Evolutionary conservation across 53 echinoderm and acorn worm genomes (phyloP).

Genomic region (Crossaster papposus): DNA sequence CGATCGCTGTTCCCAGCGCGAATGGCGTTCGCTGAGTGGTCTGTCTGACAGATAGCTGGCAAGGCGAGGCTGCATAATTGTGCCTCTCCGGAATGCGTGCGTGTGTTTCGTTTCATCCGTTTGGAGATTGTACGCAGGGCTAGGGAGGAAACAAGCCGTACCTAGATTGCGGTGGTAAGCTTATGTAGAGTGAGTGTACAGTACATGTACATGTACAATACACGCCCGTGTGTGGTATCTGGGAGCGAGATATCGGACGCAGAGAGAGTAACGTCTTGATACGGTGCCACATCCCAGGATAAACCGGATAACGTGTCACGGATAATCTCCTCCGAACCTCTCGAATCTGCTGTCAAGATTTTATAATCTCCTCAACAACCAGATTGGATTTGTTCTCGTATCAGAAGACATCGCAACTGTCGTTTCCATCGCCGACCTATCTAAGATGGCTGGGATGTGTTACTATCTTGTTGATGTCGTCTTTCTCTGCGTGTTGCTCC

Average conservation of each 20-base stretch:
- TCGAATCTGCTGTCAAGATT: background rate
- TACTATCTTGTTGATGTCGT: background rate
- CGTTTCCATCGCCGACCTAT: background rate
- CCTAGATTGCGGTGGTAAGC: background rate
- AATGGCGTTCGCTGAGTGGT: background rate
- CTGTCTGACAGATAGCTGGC: background rate
- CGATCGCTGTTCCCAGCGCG: background rate
- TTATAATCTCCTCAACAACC: background rate
- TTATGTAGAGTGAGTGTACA: background rate
- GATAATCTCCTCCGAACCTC: background rate
- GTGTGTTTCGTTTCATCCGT: background rate
- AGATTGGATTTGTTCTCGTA: background rate
- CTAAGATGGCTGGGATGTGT: too few species aligned
- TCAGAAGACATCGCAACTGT: background rate
- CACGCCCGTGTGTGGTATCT: conserved; percentile 1
- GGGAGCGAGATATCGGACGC: background rate
- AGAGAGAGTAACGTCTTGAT: background rate
- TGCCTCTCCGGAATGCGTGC: background rate
- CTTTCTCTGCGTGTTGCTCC: background rate
- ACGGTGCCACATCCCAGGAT: background rate
- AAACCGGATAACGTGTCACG: background rate
- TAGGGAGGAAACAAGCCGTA: background rate
- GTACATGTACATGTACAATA: background rate
- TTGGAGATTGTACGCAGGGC: background rate
- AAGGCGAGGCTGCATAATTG: conserved; percentile 31